Evolutionary conservation across 2,888 invertebrate genomes (phyloP).

Genomic region (Xestobium rufovillosum): DNA sequence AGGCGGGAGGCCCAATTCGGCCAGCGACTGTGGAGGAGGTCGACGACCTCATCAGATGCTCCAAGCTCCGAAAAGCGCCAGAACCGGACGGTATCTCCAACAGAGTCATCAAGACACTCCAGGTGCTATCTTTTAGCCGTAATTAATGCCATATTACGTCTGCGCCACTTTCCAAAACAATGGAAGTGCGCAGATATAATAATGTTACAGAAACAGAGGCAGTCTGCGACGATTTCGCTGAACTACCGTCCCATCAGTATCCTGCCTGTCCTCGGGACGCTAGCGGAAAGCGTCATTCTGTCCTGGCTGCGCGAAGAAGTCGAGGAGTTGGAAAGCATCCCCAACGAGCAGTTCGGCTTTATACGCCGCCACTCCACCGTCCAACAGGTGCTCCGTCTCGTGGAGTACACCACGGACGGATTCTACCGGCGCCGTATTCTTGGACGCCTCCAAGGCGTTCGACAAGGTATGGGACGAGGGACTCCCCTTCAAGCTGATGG

Average conservation of each 20-base stretch:
- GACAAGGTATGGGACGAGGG: neutral
- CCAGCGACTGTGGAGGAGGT: neutral
- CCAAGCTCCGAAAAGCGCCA: too few relatives aligned
- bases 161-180: conserved; percentile 1
- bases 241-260: too few relatives aligned
- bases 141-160: conserved; percentile 2
- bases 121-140: neutral
- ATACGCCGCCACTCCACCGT: neutral
- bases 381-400: neutral
- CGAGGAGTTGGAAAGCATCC: too few relatives aligned
- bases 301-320: too few relatives aligned
- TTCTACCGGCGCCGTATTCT: conserved; percentile 1
- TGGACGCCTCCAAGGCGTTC: conserved; percentile 1
- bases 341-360: conserved; percentile 1
- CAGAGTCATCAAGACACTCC: neutral
- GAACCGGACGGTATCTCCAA: too few relatives aligned
- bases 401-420: neutral
- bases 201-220: neutral
- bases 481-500: too few relatives aligned
- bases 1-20: neutral
- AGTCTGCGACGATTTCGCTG: neutral
- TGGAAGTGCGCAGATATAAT: neutral
- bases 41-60: neutral
- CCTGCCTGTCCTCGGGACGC: too few relatives aligned
- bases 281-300: too few relatives aligned